Conservation (phyloP, 1,140 invertebrate species). For the Cotesia typhae region DNA sequence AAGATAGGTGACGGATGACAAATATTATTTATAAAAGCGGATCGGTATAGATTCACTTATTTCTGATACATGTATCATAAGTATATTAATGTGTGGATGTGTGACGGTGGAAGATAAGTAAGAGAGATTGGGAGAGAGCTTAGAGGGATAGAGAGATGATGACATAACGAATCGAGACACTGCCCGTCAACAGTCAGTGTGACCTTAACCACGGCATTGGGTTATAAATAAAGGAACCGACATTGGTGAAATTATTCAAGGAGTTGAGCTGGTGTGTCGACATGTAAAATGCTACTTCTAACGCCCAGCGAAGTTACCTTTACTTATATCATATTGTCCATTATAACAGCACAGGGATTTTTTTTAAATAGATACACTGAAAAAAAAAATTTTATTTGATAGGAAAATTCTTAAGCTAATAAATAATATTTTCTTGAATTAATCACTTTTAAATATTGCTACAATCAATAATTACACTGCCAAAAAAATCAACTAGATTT, state of each 20-base stretch:
- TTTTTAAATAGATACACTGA: too few species aligned
- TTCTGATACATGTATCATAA: not conserved
- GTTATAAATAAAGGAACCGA: slow-evolving; percentile 41
- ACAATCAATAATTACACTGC: too few species aligned
- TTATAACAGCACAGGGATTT: too few species aligned
- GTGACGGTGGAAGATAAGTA: not conserved
- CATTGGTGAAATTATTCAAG: slow-evolving; percentile 38
- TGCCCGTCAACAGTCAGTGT: slow-evolving; percentile 29
- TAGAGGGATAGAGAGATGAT: slow-evolving; percentile 19
- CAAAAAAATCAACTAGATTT: too few species aligned
- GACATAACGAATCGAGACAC: slow-evolving; percentile 29
- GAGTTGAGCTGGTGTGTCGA: not conserved
- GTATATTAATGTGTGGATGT: not conserved
- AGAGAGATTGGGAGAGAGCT: slow-evolving; percentile 2
- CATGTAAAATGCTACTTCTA: not conserved
- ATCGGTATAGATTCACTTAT: too few species aligned
- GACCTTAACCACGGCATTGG: slow-evolving; percentile 41
- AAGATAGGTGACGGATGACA: too few species aligned
- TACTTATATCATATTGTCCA: too few species aligned
- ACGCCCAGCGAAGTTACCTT: slow-evolving; percentile 8
- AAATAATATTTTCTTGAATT: too few species aligned
- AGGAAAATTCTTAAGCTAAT: too few species aligned
- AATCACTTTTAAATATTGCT: too few species aligned
- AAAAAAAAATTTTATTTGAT: too few species aligned
- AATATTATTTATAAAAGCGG: too few species aligned